phyloP scores from a whole-genome alignment of 2,113 vertebrate genomes.

The Nerophis lumbriciformis region DNA sequence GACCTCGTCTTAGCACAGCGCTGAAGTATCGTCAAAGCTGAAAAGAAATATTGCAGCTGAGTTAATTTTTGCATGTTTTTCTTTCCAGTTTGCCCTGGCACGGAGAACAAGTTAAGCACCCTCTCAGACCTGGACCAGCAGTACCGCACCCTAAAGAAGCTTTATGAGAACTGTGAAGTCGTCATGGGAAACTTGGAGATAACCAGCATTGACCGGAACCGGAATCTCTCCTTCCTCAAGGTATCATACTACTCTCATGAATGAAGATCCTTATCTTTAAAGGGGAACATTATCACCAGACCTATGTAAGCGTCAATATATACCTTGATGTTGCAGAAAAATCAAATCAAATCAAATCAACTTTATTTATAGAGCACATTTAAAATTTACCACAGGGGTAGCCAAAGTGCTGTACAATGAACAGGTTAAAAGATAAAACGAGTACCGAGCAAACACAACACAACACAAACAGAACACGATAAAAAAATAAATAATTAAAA shows the following conservation, averaged over 20 bases:
- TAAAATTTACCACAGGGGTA: too few relatives aligned
- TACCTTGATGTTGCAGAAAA: too few relatives aligned
- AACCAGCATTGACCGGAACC: slow-evolving; percentile 92
- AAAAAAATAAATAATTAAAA: too few relatives aligned
- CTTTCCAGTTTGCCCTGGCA: slow-evolving; percentile 86
- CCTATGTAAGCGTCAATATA: too few relatives aligned
- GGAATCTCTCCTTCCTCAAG: slow-evolving; percentile 93
- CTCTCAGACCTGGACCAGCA: slow-evolving; percentile 96
- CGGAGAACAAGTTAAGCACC: slow-evolving; percentile 95
- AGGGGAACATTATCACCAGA: too few relatives aligned
- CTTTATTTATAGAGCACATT: too few relatives aligned
- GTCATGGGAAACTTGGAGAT: slow-evolving; percentile 99
- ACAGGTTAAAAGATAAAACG: too few relatives aligned
- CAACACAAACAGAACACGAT: too few relatives aligned
- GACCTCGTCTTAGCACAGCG: not conserved
- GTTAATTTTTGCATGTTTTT: not conserved
- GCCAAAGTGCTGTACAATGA: too few relatives aligned
- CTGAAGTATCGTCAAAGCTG: not conserved
- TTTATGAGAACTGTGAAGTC: slow-evolving; percentile 96
- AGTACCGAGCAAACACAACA: too few relatives aligned
- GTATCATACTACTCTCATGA: slow-evolving; percentile 51
- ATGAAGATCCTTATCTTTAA: not conserved
- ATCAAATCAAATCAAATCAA: too few relatives aligned
- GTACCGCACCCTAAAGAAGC: slow-evolving; percentile 90
- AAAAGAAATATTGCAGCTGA: not conserved